phyloP scores from a whole-genome alignment of 30 jellyfish, hydroid and myxozoan genomes.

The Chironex yamaguchii region DNA sequence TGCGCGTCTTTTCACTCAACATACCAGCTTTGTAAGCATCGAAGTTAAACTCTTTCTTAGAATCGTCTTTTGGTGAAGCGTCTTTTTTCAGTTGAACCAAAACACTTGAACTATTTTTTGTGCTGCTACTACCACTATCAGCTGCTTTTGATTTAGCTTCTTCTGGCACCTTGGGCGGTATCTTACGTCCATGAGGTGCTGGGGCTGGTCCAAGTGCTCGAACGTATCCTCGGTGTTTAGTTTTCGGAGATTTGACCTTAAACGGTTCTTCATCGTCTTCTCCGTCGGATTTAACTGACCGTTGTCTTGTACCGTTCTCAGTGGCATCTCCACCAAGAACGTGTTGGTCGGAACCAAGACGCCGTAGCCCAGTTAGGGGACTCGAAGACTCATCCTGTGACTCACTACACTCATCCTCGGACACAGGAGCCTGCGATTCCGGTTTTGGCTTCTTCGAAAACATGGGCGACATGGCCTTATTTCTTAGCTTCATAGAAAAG shows the following conservation, averaged over 20 bases:
- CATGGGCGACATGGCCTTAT: constrained; percentile 92
- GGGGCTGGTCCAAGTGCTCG: constrained; percentile 68
- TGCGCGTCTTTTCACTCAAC: constrained; percentile 85
- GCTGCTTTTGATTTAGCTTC: constrained; percentile 4
- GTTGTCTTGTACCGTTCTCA: constrained; percentile 16
- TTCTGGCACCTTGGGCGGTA: neutral
- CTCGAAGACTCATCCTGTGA: constrained; percentile 13
- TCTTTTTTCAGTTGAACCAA: constrained; percentile 68
- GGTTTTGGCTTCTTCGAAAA: constrained; percentile 77
- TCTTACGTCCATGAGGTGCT: constrained; percentile 3
- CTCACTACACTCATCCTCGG: constrained; percentile 12
- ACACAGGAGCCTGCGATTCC: constrained; percentile 34
- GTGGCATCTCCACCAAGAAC: constrained; percentile 24
- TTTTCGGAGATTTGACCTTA: constrained; percentile 68
- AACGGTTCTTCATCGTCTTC: constrained; percentile 59
- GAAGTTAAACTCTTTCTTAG: constrained; percentile 26
- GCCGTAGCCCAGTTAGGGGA: constrained; percentile 18
- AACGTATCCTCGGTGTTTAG: constrained; percentile 50
- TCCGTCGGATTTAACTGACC: constrained; percentile 65
- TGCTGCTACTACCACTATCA: constrained; percentile 56
- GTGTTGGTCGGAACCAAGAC: constrained; percentile 76
- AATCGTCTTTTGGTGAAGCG: constrained; percentile 56
- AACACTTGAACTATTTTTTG: constrained; percentile 13
- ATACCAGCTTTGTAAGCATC: constrained; percentile 76
- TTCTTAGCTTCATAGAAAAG: constrained; percentile 78